Evolutionary conservation across 30 jellyfish, hydroid and myxozoan species (phyloP).

Genomic region (Cassiopea xamachana): DNA sequence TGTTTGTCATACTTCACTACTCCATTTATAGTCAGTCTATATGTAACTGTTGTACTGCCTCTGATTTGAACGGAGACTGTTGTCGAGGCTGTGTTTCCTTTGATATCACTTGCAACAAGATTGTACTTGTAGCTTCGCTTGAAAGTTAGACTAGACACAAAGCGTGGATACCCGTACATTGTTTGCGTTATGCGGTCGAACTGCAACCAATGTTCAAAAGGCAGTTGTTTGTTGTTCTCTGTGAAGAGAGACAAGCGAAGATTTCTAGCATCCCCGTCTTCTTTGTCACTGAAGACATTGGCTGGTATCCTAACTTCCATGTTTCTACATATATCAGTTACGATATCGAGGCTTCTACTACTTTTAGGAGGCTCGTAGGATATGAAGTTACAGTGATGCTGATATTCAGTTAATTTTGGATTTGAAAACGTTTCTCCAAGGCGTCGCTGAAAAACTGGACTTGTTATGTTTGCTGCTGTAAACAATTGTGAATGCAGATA

Average conservation of each 20-base stretch:
- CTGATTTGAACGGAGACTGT: slow-evolving; percentile 54
- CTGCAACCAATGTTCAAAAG: slow-evolving; percentile 62
- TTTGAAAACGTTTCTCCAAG: slow-evolving; percentile 16
- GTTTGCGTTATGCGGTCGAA: slow-evolving; percentile 51
- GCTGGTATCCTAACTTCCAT: slow-evolving; percentile 34
- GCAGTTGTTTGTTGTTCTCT: slow-evolving; percentile 5
- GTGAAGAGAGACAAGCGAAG: slow-evolving; percentile 52
- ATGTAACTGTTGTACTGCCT: slow-evolving; percentile 55
- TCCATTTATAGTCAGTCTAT: slow-evolving; percentile 46
- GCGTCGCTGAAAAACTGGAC: slow-evolving; percentile 26
- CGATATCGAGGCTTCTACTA: slow-evolving; percentile 25
- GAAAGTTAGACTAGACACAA: slow-evolving; percentile 12
- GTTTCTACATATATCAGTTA: slow-evolving; percentile 45
- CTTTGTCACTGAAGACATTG: slow-evolving; percentile 41
- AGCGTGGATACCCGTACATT: slow-evolving; percentile 76
- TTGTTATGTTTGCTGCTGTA: slow-evolving; percentile 30
- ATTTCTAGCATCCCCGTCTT: slow-evolving; percentile 68
- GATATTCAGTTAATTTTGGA: slow-evolving; percentile 37
- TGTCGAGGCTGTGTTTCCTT: slow-evolving; percentile 72
- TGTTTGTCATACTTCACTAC: background rate
- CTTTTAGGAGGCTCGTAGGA: slow-evolving; percentile 55
- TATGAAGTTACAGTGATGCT: slow-evolving; percentile 49
- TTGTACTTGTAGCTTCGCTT: slow-evolving; percentile 53
- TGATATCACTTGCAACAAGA: slow-evolving; percentile 85
- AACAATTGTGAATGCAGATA: slow-evolving; percentile 30